A percentile compares a stretch with the other conserved stretches of the same genome.
phyloP scores from a whole-genome alignment of 2,113 vertebrate species.

The Trogon melanurus region DNA sequence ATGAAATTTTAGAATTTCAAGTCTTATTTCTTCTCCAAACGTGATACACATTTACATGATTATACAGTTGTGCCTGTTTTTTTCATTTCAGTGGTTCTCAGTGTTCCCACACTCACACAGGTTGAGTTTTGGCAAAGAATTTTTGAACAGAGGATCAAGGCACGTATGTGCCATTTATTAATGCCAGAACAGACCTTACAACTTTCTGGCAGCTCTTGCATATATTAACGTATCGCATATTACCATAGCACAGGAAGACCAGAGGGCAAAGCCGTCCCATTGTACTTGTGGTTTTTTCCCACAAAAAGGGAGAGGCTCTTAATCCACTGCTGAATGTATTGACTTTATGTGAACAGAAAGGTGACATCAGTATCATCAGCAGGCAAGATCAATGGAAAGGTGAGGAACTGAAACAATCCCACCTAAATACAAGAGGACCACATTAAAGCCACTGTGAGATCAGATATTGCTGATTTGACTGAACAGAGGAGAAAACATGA shows the following conservation, averaged over 20 bases:
- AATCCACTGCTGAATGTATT: background rate
- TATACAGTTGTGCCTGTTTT: background rate
- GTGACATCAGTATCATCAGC: background rate
- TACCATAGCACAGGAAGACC: background rate
- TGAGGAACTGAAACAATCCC: background rate
- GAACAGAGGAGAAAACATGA: background rate
- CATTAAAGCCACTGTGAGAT: background rate
- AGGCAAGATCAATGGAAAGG: background rate
- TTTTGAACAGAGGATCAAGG: background rate
- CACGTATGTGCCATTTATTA: background rate
- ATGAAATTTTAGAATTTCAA: background rate
- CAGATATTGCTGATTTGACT: background rate
- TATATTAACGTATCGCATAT: fast-evolving
- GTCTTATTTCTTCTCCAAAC: background rate
- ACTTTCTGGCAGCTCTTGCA: background rate
- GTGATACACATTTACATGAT: background rate
- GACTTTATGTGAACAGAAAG: background rate
- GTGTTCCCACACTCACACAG: background rate
- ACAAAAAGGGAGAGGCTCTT: background rate
- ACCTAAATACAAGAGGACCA: background rate
- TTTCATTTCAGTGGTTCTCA: background rate
- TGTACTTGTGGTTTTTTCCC: background rate
- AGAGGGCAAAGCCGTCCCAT: background rate
- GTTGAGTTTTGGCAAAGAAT: background rate
- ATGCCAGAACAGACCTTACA: background rate